Percentiles rank a stretch among this genome's conserved stretches.
Evolutionary conservation across 1,140 invertebrate genomes (phyloP).

Genomic region (Lepidurus packardi): DNA sequence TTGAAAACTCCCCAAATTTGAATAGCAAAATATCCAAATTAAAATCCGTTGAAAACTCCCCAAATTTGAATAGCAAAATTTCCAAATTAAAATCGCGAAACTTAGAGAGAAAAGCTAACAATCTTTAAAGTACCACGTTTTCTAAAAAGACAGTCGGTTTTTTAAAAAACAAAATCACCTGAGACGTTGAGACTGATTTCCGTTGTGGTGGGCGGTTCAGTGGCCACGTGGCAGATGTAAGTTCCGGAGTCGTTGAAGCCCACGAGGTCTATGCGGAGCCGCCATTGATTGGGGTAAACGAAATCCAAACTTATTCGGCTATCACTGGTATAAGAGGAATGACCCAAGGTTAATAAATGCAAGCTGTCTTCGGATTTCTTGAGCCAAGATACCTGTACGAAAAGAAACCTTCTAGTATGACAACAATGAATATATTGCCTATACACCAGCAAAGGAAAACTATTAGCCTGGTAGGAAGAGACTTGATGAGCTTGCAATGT

Average conservation of each 20-base stretch:
- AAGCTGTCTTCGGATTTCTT: neutral
- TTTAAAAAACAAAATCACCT: neutral
- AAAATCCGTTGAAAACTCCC: neutral
- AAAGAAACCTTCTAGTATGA: neutral
- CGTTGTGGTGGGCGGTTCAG: slow-evolving; percentile 5
- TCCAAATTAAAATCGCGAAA: neutral
- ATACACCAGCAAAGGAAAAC: no score
- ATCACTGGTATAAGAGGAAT: neutral
- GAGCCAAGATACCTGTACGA: neutral
- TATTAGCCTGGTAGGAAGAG: neutral
- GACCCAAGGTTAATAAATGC: slow-evolving; percentile 15
- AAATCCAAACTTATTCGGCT: neutral
- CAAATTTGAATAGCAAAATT: neutral
- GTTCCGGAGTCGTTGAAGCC: neutral
- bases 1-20: neutral
- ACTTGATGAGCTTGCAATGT: neutral
- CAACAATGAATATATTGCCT: neutral
- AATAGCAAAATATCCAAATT: neutral
- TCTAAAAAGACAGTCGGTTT: neutral
- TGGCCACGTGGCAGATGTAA: neutral
- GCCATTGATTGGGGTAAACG: neutral
- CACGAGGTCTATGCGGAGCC: neutral
- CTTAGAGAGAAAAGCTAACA: no score
- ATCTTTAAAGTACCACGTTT: no score
- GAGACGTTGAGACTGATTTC: neutral